Percentiles rank a stretch among this genome's conserved stretches.
Evolutionary conservation across 2,888 invertebrate species (phyloP).

Genomic region (Linnaemya tessellans): DNA sequence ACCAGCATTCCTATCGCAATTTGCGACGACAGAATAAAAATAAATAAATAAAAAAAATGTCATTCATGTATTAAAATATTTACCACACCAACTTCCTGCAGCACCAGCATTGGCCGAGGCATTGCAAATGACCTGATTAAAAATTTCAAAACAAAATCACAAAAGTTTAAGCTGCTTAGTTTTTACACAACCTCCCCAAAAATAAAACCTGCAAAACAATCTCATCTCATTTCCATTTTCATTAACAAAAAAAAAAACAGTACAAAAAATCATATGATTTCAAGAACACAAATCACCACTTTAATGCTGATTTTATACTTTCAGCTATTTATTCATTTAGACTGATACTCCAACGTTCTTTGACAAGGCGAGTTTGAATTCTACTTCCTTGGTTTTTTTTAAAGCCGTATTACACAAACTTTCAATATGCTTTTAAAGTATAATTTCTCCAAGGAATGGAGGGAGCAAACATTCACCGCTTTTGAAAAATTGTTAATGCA

Average conservation of each 20-base stretch:
- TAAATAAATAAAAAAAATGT: conserved; percentile 45
- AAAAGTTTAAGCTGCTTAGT: conserved; percentile 62
- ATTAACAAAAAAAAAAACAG: background rate
- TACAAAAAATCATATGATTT: background rate
- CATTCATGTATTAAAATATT: conserved; percentile 50
- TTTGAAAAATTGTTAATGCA: conserved; percentile 4
- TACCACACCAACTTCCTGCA: conserved; percentile 28
- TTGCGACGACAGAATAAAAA: conserved; percentile 5
- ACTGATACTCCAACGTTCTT: conserved; percentile 18
- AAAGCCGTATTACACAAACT: conserved; percentile 12
- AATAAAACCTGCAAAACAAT: background rate
- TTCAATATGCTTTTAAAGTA: conserved; percentile 65
- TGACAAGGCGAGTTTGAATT: conserved; percentile 55
- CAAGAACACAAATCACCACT: conserved; percentile 55
- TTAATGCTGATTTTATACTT: conserved; percentile 62
- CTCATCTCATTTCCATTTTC: background rate
- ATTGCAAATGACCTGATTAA: conserved; percentile 61
- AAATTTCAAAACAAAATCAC: conserved; percentile 43
- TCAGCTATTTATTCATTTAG: conserved; percentile 17
- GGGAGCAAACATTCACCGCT: too few relatives aligned
- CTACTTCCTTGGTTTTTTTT: background rate
- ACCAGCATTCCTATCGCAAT: conserved; percentile 4
- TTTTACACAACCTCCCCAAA: background rate
- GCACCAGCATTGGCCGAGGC: background rate
- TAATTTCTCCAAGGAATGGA: conserved; percentile 25